These are phyloP conservation scores for Bos javanicus DNA, from an alignment of 2,113 vertebrate genomes.

Conservation along the genomic window DNA sequence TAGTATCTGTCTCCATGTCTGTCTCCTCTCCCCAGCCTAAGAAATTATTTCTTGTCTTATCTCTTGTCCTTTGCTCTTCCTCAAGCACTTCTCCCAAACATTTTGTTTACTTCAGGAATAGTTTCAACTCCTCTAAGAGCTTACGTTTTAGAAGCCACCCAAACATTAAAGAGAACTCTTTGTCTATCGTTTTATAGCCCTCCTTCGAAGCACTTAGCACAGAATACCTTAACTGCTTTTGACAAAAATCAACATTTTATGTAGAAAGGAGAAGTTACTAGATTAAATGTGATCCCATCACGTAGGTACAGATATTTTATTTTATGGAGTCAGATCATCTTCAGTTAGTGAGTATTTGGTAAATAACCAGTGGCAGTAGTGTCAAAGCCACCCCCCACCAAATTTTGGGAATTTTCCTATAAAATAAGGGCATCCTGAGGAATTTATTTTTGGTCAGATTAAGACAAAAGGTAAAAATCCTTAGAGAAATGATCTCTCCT, in stretches of 20 bases:
- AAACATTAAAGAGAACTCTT: neutral
- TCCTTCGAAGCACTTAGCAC: neutral
- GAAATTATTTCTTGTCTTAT: neutral
- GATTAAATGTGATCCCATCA: neutral
- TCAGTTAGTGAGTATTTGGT: neutral
- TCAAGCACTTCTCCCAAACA: neutral
- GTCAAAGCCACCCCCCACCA: neutral
- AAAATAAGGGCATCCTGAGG: neutral
- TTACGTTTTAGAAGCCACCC: conserved; percentile 2
- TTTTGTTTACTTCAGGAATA: neutral
- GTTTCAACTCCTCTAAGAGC: neutral
- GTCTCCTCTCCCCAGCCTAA: neutral
- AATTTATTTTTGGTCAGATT: neutral
- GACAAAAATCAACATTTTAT: neutral
- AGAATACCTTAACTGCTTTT: neutral
- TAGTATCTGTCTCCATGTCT: neutral
- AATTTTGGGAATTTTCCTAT: neutral
- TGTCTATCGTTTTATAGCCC: neutral
- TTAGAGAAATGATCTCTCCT: neutral
- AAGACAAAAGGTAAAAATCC: neutral
- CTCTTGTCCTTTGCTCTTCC: neutral
- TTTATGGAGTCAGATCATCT: neutral
- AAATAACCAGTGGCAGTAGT: neutral
- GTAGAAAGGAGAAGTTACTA: neutral
- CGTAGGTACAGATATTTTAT: neutral